These are phyloP conservation scores for Meloe dianella DNA, from an alignment of 2,888 invertebrate species.

Conservation along the genomic window DNA sequence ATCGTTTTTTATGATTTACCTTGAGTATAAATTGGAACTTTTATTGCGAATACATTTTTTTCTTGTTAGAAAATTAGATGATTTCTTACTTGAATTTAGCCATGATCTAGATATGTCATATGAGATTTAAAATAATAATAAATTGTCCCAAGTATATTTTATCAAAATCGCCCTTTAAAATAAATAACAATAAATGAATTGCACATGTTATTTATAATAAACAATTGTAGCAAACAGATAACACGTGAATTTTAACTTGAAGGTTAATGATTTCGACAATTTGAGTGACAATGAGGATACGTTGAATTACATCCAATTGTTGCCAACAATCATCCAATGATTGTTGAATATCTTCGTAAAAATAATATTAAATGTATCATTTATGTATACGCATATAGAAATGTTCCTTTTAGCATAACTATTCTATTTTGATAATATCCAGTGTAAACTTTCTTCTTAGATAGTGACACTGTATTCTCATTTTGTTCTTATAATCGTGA, in stretches of 20 bases:
- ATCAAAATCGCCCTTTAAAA: constrained; percentile 14
- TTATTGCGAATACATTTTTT: background rate
- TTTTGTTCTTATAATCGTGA: no score
- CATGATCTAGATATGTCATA: background rate
- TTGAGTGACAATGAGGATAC: constrained; percentile 49
- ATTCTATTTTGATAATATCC: background rate
- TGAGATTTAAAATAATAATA: background rate
- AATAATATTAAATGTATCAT: background rate
- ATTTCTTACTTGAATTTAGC: background rate
- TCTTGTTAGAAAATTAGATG: background rate
- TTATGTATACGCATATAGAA: background rate
- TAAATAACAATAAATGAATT: constrained; percentile 26
- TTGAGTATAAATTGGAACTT: background rate
- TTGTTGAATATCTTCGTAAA: constrained; percentile 21
- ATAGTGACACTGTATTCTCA: no score
- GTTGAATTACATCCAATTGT: constrained; percentile 49
- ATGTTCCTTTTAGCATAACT: background rate
- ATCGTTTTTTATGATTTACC: constrained; percentile 1
- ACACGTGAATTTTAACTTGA: constrained; percentile 42
- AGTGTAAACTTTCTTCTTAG: no score
- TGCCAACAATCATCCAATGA: constrained; percentile 48
- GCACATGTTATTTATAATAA: constrained; percentile 17
- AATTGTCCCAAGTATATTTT: background rate
- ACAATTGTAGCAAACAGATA: constrained; percentile 25
- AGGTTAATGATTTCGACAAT: constrained; percentile 47